These are phyloP conservation scores for Eptesicus fuscus DNA, from an alignment of 2,113 vertebrate genomes.

Conservation along the genomic window DNA sequence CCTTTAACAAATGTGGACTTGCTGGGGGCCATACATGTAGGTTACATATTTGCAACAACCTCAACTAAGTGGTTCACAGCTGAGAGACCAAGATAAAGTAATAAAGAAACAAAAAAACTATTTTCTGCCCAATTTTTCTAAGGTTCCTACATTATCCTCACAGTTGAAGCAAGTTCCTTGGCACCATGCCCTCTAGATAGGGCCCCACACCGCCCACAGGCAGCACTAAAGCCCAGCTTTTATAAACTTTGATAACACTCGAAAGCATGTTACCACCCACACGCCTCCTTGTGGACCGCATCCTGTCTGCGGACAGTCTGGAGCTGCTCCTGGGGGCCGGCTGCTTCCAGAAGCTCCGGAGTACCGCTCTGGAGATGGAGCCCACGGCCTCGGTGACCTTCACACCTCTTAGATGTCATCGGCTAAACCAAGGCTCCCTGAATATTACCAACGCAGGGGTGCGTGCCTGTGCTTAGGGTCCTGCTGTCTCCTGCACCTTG, in stretches of 20 bases:
- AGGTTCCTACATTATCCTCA: background rate
- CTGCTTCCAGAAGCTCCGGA: background rate
- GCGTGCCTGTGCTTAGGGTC: background rate
- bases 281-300: too few species aligned
- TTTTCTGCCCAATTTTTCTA: background rate
- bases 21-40: background rate
- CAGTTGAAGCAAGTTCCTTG: background rate
- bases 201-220: background rate
- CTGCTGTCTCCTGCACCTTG: background rate
- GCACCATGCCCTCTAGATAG: background rate
- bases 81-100: background rate
- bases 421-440: background rate
- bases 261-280: background rate
- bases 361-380: background rate
- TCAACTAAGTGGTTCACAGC: background rate
- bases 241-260: background rate
- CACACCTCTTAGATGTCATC: background rate
- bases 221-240: background rate
- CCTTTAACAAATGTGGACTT: background rate
- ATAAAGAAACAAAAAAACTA: background rate
- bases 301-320: background rate
- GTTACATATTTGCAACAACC: background rate
- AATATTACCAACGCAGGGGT: background rate
- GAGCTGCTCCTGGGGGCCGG: background rate
- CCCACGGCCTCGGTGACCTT: background rate